phyloP scores from a whole-genome alignment of 2,888 invertebrate genomes.

The Pristionchus exspectatus region DNA sequence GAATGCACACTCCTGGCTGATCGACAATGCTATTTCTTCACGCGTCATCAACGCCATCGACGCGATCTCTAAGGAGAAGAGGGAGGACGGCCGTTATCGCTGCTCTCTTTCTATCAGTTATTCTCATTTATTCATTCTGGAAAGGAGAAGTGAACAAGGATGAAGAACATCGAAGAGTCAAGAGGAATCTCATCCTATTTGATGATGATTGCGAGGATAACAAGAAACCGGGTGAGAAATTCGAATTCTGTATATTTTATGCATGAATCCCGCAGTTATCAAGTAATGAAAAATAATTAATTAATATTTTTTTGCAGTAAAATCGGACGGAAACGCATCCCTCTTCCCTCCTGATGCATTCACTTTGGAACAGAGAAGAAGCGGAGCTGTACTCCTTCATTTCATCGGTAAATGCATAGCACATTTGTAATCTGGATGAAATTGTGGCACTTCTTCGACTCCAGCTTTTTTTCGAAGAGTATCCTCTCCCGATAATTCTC shows the following conservation, averaged over 20 bases:
- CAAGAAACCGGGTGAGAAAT: neutral
- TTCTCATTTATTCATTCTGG: neutral
- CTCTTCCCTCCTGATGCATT: constrained; percentile 51
- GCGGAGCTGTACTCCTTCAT: constrained; percentile 42
- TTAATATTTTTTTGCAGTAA: neutral
- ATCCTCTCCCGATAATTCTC: too few relatives aligned
- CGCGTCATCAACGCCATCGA: neutral
- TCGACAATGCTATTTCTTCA: neutral
- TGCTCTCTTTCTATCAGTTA: neutral
- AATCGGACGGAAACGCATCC: neutral
- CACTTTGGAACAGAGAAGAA: constrained; percentile 45
- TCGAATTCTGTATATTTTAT: neutral
- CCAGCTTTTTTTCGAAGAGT: too few relatives aligned
- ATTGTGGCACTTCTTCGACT: neutral
- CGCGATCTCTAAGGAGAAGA: neutral
- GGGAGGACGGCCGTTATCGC: neutral
- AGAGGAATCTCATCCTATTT: constrained; percentile 40
- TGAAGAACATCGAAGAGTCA: constrained; percentile 15
- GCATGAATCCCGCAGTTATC: too few relatives aligned
- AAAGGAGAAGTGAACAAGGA: neutral
- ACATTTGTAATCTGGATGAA: neutral
- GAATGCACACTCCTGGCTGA: neutral
- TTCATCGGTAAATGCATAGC: neutral
- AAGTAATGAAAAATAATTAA: too few relatives aligned
- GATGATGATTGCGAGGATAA: constrained; percentile 34